Conservation (phyloP, 2,113 vertebrate species). For the Passer domesticus region DNA sequence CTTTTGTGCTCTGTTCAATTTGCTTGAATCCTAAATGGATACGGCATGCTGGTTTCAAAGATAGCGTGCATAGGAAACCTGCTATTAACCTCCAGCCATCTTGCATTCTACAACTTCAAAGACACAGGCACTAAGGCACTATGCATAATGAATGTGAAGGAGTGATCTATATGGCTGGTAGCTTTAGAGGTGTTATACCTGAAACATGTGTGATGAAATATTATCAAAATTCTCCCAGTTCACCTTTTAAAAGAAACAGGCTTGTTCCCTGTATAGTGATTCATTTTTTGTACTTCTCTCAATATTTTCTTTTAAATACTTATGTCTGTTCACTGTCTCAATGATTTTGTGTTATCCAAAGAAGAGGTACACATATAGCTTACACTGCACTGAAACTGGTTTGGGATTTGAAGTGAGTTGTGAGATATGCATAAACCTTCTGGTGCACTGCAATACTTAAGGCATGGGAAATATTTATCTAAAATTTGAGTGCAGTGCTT, state of each 20-base stretch:
- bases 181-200: background rate
- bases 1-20: background rate
- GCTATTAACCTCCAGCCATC: background rate
- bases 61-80: background rate
- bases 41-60: background rate
- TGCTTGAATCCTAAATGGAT: background rate
- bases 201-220: background rate
- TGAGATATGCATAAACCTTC: background rate
- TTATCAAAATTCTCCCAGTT: background rate
- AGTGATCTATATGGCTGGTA: background rate
- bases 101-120: background rate
- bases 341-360: background rate
- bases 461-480: background rate
- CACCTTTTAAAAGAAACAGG: background rate
- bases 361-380: background rate
- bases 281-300: background rate
- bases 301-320: background rate
- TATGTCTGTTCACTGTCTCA: background rate
- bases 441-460: background rate
- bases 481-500: background rate
- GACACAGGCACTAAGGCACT: background rate
- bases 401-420: background rate
- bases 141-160: background rate
- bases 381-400: background rate
- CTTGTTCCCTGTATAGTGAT: background rate